These are phyloP conservation scores for Dorcus parallelipipedus DNA, from an alignment of 2,888 invertebrate species.

Conservation along the genomic window DNA sequence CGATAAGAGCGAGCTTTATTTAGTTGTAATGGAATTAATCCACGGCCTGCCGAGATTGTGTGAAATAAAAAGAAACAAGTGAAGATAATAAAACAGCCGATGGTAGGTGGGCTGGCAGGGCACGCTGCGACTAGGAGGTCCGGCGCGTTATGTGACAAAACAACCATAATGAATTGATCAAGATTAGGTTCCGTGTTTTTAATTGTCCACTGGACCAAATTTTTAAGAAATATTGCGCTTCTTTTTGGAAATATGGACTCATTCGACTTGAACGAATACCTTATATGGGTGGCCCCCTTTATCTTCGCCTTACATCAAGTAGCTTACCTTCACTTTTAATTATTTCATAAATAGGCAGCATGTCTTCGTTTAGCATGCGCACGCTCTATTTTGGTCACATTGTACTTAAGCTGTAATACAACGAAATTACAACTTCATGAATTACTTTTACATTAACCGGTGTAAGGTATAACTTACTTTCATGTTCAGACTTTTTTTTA, in stretches of 20 bases:
- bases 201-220: slow-evolving; percentile 47
- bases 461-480: too few relatives aligned
- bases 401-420: too few relatives aligned
- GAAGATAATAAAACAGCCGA: slow-evolving; percentile 45
- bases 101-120: slow-evolving; percentile 46
- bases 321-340: slow-evolving; percentile 15
- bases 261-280: slow-evolving; percentile 18
- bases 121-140: slow-evolving; percentile 46
- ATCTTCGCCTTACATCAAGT: slow-evolving; percentile 19
- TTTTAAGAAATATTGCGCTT: slow-evolving; percentile 33
- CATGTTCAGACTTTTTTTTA: too few relatives aligned
- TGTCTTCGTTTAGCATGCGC: too few relatives aligned
- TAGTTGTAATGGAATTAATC: slow-evolving; percentile 45
- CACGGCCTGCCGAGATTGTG: slow-evolving; percentile 40
- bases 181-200: slow-evolving; percentile 47
- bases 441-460: too few relatives aligned
- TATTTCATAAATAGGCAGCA: not conserved
- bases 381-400: too few relatives aligned
- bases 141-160: slow-evolving; percentile 49
- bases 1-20: slow-evolving; percentile 37
- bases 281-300: slow-evolving; percentile 19
- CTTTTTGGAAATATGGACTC: slow-evolving; percentile 26
- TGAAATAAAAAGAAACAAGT: slow-evolving; percentile 41
- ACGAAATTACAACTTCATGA: too few relatives aligned
- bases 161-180: slow-evolving; percentile 49